A percentile compares a stretch with the other conserved stretches of the same genome.
Evolutionary conservation across 2,888 invertebrate species (phyloP).

Genomic region (Metellina segmentata): DNA sequence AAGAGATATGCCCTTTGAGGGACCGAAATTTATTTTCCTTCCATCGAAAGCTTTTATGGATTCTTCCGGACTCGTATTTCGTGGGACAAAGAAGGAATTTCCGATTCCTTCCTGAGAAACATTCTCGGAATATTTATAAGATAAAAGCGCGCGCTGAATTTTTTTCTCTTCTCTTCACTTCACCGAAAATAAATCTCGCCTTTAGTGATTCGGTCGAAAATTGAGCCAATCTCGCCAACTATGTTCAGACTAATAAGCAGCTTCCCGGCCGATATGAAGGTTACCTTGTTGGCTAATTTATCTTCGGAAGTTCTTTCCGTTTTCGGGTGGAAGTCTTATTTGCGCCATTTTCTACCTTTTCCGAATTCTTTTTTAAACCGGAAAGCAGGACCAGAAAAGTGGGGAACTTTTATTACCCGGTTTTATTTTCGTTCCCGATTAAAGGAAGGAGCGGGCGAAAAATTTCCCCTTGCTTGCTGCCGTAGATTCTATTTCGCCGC

Average conservation of each 20-base stretch:
- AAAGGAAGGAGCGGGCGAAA: slow-evolving; percentile 37
- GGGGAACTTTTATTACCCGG: background rate
- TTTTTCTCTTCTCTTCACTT: background rate
- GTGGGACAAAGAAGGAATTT: slow-evolving; percentile 23
- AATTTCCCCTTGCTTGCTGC: background rate
- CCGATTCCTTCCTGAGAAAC: slow-evolving; percentile 18
- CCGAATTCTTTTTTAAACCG: background rate
- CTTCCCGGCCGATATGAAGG: background rate
- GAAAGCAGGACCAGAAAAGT: background rate
- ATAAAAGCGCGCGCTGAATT: slow-evolving; percentile 60
- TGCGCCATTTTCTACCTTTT: background rate
- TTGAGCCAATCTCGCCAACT: slow-evolving; percentile 65
- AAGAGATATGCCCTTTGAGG: slow-evolving; percentile 31
- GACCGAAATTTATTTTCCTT: slow-evolving; percentile 52
- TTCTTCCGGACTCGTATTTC: slow-evolving; percentile 45
- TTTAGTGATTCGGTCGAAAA: slow-evolving; percentile 13
- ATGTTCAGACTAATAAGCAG: slow-evolving; percentile 28
- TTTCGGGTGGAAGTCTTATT: background rate
- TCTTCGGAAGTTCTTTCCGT: slow-evolving; percentile 18
- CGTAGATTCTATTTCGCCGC: background rate
- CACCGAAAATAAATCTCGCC: slow-evolving; percentile 17
- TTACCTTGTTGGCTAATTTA: slow-evolving; percentile 66
- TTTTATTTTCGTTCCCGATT: slow-evolving; percentile 51
- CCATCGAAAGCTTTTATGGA: slow-evolving; percentile 20
- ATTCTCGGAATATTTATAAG: slow-evolving; percentile 66